Evolutionary conservation across 2,888 invertebrate species (phyloP).

Genomic region (Tupiocoris notatus): DNA sequence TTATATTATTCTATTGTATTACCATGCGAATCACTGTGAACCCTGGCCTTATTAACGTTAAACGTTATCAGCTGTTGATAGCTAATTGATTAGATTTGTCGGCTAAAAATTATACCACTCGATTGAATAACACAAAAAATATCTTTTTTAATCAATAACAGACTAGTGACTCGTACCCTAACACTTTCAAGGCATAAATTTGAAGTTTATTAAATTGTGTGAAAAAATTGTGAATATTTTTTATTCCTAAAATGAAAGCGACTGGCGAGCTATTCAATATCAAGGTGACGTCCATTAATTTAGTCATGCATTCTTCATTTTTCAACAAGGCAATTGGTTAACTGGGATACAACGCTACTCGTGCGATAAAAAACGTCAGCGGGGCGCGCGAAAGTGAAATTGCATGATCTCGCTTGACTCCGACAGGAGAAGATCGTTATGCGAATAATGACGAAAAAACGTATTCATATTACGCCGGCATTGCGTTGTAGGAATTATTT

Average conservation of each 20-base stretch:
- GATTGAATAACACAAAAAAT: too few relatives aligned
- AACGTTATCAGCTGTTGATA: too few relatives aligned
- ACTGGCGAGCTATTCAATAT: not conserved
- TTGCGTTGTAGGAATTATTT: not conserved
- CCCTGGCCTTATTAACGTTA: too few relatives aligned
- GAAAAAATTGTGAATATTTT: too few relatives aligned
- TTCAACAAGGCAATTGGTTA: constrained; percentile 30
- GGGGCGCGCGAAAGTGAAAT: not conserved
- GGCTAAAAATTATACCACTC: too few relatives aligned
- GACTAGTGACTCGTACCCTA: too few relatives aligned
- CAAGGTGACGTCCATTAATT: constrained; percentile 13
- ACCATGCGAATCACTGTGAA: too few relatives aligned
- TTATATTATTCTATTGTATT: too few relatives aligned
- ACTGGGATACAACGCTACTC: constrained; percentile 2
- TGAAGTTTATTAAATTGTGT: too few relatives aligned
- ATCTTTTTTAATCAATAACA: too few relatives aligned
- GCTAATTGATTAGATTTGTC: too few relatives aligned
- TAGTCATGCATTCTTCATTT: constrained; percentile 35
- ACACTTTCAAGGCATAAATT: too few relatives aligned
- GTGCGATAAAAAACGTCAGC: not conserved
- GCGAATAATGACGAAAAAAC: not conserved
- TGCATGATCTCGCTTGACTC: not conserved
- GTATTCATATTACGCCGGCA: not conserved
- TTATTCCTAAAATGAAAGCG: constrained; percentile 1
- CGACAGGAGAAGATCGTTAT: not conserved